Conservation (phyloP, 1,140 invertebrate species). For the Tetranychus urticae region DNA sequence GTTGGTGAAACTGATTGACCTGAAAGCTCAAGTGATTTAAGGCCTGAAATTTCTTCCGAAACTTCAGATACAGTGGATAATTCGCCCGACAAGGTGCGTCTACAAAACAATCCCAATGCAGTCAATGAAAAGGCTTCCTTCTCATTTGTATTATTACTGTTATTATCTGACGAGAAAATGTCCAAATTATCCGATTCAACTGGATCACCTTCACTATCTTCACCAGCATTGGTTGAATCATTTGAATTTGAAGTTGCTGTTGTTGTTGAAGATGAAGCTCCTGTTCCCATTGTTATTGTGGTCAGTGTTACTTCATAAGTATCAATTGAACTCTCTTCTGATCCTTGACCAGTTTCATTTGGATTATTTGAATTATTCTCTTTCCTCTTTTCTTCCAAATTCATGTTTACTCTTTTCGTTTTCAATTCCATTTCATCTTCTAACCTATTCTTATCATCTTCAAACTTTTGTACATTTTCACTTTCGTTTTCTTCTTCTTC, state of each 20-base stretch:
- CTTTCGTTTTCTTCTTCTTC: too few species aligned
- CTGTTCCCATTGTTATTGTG: background rate
- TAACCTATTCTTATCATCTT: background rate
- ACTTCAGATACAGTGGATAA: constrained; percentile 16
- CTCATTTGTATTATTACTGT: background rate
- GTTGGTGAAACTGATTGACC: background rate
- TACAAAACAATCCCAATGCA: background rate
- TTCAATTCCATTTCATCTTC: background rate
- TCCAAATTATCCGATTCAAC: background rate
- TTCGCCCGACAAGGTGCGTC: constrained; percentile 7
- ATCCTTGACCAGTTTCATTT: background rate
- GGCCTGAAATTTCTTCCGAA: constrained; percentile 13
- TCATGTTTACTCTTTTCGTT: background rate
- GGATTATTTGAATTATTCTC: background rate
- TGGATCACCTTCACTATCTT: background rate
- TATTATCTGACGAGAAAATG: background rate
- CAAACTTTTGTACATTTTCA: too few species aligned
- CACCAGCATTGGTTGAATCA: background rate
- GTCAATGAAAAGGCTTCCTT: background rate
- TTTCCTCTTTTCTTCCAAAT: background rate
- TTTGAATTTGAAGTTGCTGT: background rate
- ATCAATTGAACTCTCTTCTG: background rate
- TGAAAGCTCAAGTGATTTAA: background rate
- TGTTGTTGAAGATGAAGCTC: background rate
- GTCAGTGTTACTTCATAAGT: background rate